phyloP scores from a whole-genome alignment of 2,888 invertebrate species.

The Yponomeuta cagnagella region DNA sequence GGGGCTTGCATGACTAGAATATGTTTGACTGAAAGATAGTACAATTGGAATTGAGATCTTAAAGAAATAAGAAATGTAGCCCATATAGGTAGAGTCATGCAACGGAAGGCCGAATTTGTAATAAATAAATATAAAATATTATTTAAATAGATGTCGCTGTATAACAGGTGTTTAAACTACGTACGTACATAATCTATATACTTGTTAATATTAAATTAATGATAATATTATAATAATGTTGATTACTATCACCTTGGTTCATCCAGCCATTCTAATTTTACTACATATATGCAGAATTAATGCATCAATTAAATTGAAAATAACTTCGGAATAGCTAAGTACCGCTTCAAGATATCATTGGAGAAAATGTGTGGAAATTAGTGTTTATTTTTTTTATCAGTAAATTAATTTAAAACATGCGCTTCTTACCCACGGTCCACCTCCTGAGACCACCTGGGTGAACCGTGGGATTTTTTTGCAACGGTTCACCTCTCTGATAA shows the following conservation, averaged over 20 bases:
- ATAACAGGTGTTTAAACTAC: conserved; percentile 70
- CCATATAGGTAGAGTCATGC: conserved; percentile 30
- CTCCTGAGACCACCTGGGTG: too few relatives aligned
- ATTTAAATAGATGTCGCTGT: conserved; percentile 72
- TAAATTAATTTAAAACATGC: not conserved
- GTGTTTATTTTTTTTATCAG: not conserved
- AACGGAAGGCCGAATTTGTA: conserved; percentile 44
- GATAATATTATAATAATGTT: conserved; percentile 71
- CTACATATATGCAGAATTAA: conserved; percentile 4
- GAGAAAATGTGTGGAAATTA: not conserved
- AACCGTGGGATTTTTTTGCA: too few relatives aligned
- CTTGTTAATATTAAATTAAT: conserved; percentile 70
- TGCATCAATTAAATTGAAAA: not conserved
- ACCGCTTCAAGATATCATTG: not conserved
- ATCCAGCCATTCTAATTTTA: conserved; percentile 17
- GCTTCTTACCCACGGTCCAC: too few relatives aligned
- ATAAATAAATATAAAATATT: conserved; percentile 36
- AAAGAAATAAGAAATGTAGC: too few relatives aligned
- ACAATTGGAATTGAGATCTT: too few relatives aligned
- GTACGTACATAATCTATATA: conserved; percentile 70
- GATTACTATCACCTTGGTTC: conserved; percentile 52
- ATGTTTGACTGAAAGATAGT: too few relatives aligned
- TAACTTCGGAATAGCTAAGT: not conserved
- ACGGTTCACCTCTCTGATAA: too few relatives aligned
- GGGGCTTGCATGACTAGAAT: too few relatives aligned